These are phyloP conservation scores for Antennarius striatus DNA, from an alignment of 2,113 vertebrate genomes.

Conservation along the genomic window DNA sequence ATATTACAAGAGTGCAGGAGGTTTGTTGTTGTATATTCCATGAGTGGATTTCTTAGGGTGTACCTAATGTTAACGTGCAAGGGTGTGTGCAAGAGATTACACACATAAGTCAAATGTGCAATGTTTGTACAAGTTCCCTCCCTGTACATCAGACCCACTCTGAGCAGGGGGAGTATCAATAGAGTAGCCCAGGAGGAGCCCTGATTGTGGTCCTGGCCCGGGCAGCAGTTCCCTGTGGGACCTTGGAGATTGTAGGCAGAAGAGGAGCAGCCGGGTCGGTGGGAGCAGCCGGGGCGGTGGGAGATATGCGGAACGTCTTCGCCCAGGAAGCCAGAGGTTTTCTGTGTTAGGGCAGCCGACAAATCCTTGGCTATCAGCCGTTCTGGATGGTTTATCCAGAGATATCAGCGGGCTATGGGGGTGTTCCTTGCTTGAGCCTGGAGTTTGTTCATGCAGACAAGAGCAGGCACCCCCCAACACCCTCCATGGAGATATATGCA, in stretches of 20 bases:
- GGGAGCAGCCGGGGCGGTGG: conserved; percentile 27
- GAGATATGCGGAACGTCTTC: conserved; percentile 58
- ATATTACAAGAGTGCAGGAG: conserved; percentile 24
- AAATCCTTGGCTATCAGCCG: conserved; percentile 85
- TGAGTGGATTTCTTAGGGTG: conserved; percentile 23
- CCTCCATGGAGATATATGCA: conserved; percentile 1
- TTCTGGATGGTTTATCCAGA: conserved; percentile 55
- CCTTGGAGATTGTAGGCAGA: conserved; percentile 38
- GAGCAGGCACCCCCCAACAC: conserved; percentile 18
- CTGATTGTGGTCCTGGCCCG: conserved; percentile 22
- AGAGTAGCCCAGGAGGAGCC: conserved; percentile 49
- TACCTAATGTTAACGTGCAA: conserved; percentile 19
- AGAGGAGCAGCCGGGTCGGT: conserved; percentile 29
- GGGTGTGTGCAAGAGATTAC: conserved; percentile 24
- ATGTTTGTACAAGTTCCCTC: conserved; percentile 62
- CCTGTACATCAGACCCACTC: conserved; percentile 33
- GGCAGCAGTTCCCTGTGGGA: conserved; percentile 46
- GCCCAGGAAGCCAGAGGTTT: conserved; percentile 41
- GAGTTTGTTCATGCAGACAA: conserved; percentile 63
- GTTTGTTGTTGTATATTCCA: conserved; percentile 44
- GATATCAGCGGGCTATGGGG: conserved; percentile 70
- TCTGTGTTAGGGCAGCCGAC: conserved; percentile 80
- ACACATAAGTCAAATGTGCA: conserved; percentile 41
- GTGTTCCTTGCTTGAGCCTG: conserved; percentile 83
- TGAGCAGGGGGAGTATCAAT: conserved; percentile 37